Evolutionary conservation across 1,140 invertebrate genomes (phyloP).

Genomic region (Sitophilus oryzae): DNA sequence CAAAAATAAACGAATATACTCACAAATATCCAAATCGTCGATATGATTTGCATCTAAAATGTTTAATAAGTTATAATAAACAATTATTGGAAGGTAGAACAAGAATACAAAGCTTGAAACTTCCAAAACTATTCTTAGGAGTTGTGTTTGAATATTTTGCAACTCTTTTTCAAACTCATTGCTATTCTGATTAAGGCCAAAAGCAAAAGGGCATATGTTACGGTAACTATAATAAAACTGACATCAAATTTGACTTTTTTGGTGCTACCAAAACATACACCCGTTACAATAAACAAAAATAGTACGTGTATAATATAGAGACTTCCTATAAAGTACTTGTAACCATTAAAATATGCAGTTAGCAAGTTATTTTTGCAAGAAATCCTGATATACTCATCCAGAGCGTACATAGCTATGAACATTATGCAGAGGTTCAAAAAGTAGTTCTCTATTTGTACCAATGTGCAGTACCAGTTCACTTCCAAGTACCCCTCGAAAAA

Average conservation of each 20-base stretch:
- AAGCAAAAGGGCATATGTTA: not conserved
- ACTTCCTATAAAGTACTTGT: slow-evolving; percentile 8
- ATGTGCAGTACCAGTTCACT: slow-evolving; percentile 17
- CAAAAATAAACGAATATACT: slow-evolving; percentile 12
- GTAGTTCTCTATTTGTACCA: slow-evolving; percentile 18
- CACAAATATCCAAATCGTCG: slow-evolving; percentile 7
- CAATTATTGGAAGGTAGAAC: slow-evolving; percentile 15
- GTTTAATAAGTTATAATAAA: slow-evolving; percentile 17
- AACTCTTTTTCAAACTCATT: not conserved
- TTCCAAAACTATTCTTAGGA: not conserved
- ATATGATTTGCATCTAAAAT: slow-evolving; percentile 1
- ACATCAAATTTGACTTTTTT: slow-evolving; percentile 1
- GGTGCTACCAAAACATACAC: slow-evolving; percentile 3
- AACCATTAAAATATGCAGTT: slow-evolving; percentile 11
- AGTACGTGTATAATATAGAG: slow-evolving; percentile 5
- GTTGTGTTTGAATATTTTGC: not conserved
- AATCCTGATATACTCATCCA: slow-evolving; percentile 15
- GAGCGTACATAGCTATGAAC: slow-evolving; percentile 11
- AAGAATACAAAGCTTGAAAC: slow-evolving; percentile 1
- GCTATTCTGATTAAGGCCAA: not conserved
- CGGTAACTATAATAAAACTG: slow-evolving; percentile 1
- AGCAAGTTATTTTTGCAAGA: slow-evolving; percentile 7
- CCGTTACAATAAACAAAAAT: slow-evolving; percentile 4
- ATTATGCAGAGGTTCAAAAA: slow-evolving; percentile 14
- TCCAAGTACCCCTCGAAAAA: slow-evolving; percentile 13